phyloP scores from a whole-genome alignment of 2,113 vertebrate genomes.

The Pterocles burchelli region DNA sequence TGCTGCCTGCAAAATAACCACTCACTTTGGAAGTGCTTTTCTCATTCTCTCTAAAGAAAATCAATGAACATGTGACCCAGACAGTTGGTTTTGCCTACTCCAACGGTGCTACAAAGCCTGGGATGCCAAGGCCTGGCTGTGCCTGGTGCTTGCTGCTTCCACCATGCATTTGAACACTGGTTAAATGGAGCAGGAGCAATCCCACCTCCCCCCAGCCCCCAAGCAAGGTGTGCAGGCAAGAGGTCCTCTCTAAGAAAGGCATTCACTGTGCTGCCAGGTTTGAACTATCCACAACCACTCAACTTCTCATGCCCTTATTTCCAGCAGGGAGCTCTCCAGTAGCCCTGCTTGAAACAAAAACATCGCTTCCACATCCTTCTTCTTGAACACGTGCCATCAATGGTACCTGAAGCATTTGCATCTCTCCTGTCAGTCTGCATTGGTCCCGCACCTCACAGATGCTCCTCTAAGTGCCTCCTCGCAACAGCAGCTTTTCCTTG shows the following conservation, averaged over 20 bases:
- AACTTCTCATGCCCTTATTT: background rate
- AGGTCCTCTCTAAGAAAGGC: background rate
- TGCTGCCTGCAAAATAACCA: constrained; percentile 4
- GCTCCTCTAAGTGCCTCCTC: background rate
- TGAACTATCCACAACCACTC: background rate
- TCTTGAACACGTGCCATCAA: fast-evolving
- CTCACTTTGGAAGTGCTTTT: background rate
- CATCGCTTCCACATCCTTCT: fast-evolving
- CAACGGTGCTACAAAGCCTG: background rate
- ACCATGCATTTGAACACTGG: background rate
- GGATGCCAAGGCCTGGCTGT: background rate
- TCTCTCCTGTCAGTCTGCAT: background rate
- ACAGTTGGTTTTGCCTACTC: background rate
- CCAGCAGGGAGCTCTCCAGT: background rate
- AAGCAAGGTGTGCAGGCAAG: background rate
- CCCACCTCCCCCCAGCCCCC: background rate
- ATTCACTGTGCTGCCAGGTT: fast-evolving
- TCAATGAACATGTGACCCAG: background rate
- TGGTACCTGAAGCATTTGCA: fast-evolving
- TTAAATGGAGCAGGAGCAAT: background rate
- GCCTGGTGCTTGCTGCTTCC: background rate
- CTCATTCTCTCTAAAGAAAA: constrained; percentile 18
- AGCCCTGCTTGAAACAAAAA: background rate
- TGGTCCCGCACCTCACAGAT: background rate
- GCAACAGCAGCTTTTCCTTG: background rate